These are phyloP conservation scores for Pelodiscus sinensis DNA, from an alignment of 2,113 vertebrate species.

Conservation along the genomic window DNA sequence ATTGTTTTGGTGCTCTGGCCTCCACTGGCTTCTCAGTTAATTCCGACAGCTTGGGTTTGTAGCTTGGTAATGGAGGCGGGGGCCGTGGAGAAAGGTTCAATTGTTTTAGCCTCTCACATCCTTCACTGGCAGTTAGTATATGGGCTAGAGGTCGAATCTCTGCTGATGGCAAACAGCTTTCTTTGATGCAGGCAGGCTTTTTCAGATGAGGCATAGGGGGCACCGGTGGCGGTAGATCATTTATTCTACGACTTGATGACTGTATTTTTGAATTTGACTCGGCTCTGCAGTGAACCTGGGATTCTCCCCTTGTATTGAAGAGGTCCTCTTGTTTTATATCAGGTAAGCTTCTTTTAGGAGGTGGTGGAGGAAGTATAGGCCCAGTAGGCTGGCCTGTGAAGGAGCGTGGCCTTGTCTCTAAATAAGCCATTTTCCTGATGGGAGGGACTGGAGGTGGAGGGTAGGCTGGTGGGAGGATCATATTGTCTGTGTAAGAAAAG, in stretches of 20 bases:
- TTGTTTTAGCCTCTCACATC: constrained; percentile 70
- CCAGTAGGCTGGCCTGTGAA: constrained; percentile 60
- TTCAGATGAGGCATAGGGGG: constrained; percentile 49
- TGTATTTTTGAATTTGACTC: constrained; percentile 43
- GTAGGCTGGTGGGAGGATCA: constrained; percentile 87
- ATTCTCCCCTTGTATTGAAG: constrained; percentile 54
- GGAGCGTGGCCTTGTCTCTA: constrained; percentile 56
- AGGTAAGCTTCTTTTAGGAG: constrained; percentile 70
- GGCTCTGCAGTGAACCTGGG: background rate
- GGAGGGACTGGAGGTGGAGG: constrained; percentile 89
- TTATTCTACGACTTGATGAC: constrained; percentile 18
- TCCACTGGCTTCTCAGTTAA: constrained; percentile 35
- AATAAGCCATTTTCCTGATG: constrained; percentile 53
- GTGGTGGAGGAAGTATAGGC: constrained; percentile 67
- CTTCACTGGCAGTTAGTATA: constrained; percentile 39
- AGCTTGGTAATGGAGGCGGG: constrained; percentile 69
- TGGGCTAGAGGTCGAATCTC: constrained; percentile 43
- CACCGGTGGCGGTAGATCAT: constrained; percentile 23
- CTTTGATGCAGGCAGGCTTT: constrained; percentile 50
- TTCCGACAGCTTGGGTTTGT: constrained; percentile 62
- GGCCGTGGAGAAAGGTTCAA: constrained; percentile 70
- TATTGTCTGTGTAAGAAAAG: constrained; percentile 58
- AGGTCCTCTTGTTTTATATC: constrained; percentile 44
- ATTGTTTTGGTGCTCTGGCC: background rate
- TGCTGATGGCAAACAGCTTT: background rate